Conservation (phyloP, 1,140 invertebrate genomes). For the Archivesica marissinica region DNA sequence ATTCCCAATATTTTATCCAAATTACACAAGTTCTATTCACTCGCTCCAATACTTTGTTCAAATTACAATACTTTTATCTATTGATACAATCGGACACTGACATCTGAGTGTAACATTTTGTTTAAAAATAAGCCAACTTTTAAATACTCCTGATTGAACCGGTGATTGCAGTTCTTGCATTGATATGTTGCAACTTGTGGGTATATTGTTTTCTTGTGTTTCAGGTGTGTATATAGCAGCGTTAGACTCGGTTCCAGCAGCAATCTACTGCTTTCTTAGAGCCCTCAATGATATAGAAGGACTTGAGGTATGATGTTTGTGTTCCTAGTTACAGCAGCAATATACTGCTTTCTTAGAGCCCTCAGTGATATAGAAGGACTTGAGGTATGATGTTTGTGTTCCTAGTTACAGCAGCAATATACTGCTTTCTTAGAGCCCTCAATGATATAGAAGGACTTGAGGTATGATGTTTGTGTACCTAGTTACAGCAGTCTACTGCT, state of each 20-base stretch:
- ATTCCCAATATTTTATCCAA: too few species aligned
- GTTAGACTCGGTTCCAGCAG: constrained; percentile 90
- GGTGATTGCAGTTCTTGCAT: not conserved
- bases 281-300: constrained; percentile 86
- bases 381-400: constrained; percentile 82
- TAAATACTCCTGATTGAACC: too few species aligned
- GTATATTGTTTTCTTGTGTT: constrained; percentile 43
- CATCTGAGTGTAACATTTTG: too few species aligned
- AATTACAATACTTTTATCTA: too few species aligned
- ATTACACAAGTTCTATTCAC: too few species aligned
- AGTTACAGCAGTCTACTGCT: too few species aligned
- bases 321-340: constrained; percentile 77
- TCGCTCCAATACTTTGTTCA: too few species aligned
- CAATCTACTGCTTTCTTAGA: constrained; percentile 90
- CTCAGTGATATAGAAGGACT: constrained; percentile 86
- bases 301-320: constrained; percentile 85
- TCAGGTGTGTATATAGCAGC: constrained; percentile 87
- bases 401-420: constrained; percentile 90
- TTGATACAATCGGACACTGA: too few species aligned
- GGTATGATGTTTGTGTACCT: too few species aligned
- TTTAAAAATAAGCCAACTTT: too few species aligned
- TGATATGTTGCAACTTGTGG: not conserved
- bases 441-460: constrained; percentile 86
- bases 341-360: constrained; percentile 89
- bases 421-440: constrained; percentile 88